Percentiles rank a stretch among this genome's conserved stretches.
Conservation (phyloP, 2,113 vertebrate genomes). For the Lepus europaeus region DNA sequence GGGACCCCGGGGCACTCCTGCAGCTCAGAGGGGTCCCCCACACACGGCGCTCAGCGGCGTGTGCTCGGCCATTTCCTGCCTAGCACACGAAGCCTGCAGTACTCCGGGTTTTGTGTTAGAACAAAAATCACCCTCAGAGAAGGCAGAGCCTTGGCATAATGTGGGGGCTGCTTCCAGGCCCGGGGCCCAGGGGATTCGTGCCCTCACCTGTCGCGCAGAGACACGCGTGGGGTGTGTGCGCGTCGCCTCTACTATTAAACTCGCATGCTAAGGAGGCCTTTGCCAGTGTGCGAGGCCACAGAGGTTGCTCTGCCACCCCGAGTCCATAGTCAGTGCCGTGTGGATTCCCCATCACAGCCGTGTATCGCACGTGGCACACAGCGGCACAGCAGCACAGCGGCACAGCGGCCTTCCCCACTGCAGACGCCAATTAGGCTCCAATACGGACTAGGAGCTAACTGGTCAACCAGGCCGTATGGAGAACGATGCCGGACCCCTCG, state of each 20-base stretch:
- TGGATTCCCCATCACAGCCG: not conserved
- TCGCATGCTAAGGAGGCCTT: not conserved
- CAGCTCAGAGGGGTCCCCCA: not conserved
- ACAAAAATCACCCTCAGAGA: not conserved
- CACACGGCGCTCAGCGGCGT: rapidly evolving
- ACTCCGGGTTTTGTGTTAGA: not conserved
- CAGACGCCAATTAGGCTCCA: not conserved
- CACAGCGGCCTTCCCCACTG: too few species aligned
- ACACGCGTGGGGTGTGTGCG: too few species aligned
- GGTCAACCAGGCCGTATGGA: not conserved
- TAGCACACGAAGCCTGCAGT: rapidly evolving
- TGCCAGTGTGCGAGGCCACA: too few species aligned
- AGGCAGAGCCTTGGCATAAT: not conserved
- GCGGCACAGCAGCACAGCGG: too few species aligned
- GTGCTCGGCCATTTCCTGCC: not conserved
- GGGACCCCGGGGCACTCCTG: rapidly evolving
- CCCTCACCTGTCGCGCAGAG: not conserved
- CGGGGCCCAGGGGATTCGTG: too few species aligned
- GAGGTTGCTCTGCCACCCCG: too few species aligned
- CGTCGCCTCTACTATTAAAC: not conserved
- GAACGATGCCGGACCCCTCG: not conserved
- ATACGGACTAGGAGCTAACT: not conserved
- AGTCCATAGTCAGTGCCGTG: not conserved
- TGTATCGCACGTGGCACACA: too few species aligned
- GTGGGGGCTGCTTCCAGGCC: not conserved